Percentiles rank a stretch among this genome's conserved stretches.
phyloP scores from a whole-genome alignment of 2,888 invertebrate genomes.

The Empis stercorea region DNA sequence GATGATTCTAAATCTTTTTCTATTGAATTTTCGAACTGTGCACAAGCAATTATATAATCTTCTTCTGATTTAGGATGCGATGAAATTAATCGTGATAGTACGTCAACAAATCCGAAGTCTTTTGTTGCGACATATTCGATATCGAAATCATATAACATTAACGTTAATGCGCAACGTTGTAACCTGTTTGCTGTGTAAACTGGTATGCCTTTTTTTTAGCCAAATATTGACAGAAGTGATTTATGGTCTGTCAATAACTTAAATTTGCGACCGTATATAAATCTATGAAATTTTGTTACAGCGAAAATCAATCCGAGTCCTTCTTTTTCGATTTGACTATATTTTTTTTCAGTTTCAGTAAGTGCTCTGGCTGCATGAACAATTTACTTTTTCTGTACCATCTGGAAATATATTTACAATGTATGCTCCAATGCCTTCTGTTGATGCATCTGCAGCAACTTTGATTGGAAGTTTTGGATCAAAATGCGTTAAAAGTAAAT shows the following conservation, averaged over 20 bases:
- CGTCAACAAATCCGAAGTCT: constrained; percentile 12
- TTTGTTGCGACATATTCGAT: constrained; percentile 8
- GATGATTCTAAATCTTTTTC: constrained; percentile 2
- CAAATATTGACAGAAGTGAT: constrained; percentile 21
- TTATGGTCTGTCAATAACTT: constrained; percentile 19
- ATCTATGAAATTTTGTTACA: constrained; percentile 22
- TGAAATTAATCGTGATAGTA: constrained; percentile 9
- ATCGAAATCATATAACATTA: constrained; percentile 11
- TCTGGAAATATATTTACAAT: constrained; percentile 11
- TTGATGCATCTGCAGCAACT: constrained; percentile 8
- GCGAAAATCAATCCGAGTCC: constrained; percentile 22
- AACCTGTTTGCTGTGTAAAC: constrained; percentile 12
- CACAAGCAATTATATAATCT: constrained; percentile 12
- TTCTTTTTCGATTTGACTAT: constrained; percentile 25
- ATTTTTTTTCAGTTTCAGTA: constrained; percentile 19
- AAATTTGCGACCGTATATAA: constrained; percentile 23
- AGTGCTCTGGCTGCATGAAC: constrained; percentile 20
- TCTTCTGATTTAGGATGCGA: constrained; percentile 6
- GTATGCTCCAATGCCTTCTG: constrained; percentile 5
- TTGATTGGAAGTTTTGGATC: constrained; percentile 7
- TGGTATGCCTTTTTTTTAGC: constrained; percentile 18
- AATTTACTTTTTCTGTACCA: constrained; percentile 19
- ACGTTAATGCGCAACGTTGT: constrained; percentile 9
- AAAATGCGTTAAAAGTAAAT: constrained; percentile 6
- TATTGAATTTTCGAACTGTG: constrained; percentile 7